A percentile compares a stretch with the other conserved stretches of the same genome.
Conservation (phyloP, 2,888 invertebrate genomes). For the Macaria liturata region DNA sequence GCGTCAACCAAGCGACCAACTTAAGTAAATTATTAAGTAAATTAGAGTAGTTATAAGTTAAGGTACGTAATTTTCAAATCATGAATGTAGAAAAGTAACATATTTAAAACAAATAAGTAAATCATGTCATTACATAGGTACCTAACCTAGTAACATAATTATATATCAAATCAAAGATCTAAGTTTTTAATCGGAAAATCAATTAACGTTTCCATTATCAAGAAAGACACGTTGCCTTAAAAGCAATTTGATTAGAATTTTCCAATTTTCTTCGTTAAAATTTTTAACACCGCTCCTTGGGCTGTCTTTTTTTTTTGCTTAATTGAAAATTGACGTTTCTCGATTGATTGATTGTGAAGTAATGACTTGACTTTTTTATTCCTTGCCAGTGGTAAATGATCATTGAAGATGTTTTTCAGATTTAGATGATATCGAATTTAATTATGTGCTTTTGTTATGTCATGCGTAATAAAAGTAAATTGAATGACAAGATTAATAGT, state of each 20-base stretch:
- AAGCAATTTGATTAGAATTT: constrained; percentile 12
- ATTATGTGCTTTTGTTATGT: too few species aligned
- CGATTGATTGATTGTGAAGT: constrained; percentile 41
- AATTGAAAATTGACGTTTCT: constrained; percentile 48
- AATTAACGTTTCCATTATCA: constrained; percentile 10
- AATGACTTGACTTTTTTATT: constrained; percentile 38
- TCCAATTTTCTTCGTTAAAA: constrained; percentile 13
- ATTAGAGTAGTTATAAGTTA: too few species aligned
- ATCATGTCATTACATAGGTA: too few species aligned
- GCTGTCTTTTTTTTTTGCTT: constrained; percentile 41
- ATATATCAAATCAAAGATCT: neutral
- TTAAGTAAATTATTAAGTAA: too few species aligned
- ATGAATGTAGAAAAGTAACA: too few species aligned
- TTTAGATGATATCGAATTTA: neutral
- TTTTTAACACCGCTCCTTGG: constrained; percentile 13
- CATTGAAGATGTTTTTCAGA: neutral
- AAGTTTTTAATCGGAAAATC: neutral
- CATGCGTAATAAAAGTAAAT: too few species aligned
- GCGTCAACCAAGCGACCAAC: too few species aligned
- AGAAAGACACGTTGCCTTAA: constrained; percentile 8
- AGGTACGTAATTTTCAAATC: too few species aligned
- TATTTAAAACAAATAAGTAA: too few species aligned
- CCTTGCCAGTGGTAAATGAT: constrained; percentile 8
- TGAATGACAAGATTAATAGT: too few species aligned
- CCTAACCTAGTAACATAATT: constrained; percentile 2